phyloP scores from a whole-genome alignment of 2,113 vertebrate genomes.

The Apteryx owenii region DNA sequence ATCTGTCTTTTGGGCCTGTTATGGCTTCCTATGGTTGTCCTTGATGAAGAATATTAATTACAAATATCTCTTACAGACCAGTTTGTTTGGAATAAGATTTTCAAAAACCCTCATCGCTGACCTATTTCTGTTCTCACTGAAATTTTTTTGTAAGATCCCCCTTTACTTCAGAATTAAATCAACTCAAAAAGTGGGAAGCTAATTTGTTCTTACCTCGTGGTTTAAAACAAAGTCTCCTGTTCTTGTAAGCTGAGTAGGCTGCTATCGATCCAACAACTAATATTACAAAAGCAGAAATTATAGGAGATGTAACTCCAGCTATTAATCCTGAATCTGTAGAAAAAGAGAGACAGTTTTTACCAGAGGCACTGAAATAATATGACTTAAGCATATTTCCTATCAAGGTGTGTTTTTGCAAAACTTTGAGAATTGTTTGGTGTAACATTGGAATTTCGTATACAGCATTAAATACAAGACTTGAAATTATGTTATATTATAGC shows the following conservation, averaged over 20 bases:
- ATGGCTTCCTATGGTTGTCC: neutral
- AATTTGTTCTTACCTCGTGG: slow-evolving; percentile 20
- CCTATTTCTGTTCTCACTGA: neutral
- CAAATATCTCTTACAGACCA: neutral
- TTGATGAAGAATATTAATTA: neutral
- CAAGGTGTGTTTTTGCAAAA: neutral
- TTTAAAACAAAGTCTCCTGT: slow-evolving; percentile 57
- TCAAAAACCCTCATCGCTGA: neutral
- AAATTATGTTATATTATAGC: neutral
- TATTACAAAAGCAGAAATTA: slow-evolving; percentile 69
- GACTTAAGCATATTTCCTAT: neutral
- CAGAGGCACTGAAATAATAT: neutral
- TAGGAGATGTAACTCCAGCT: slow-evolving; percentile 74
- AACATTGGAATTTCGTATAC: neutral
- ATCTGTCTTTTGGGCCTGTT: fast-evolving
- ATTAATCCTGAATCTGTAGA: slow-evolving; percentile 57
- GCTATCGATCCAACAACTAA: slow-evolving; percentile 57
- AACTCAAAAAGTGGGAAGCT: neutral
- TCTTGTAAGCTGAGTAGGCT: slow-evolving; percentile 44
- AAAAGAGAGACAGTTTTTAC: neutral
- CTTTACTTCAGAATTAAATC: neutral
- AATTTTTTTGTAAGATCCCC: neutral
- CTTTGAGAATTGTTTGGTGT: neutral
- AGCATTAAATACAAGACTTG: neutral
- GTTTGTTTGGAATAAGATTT: neutral